Conservation (phyloP, 2,888 invertebrate species). For the Elysia crispata region DNA sequence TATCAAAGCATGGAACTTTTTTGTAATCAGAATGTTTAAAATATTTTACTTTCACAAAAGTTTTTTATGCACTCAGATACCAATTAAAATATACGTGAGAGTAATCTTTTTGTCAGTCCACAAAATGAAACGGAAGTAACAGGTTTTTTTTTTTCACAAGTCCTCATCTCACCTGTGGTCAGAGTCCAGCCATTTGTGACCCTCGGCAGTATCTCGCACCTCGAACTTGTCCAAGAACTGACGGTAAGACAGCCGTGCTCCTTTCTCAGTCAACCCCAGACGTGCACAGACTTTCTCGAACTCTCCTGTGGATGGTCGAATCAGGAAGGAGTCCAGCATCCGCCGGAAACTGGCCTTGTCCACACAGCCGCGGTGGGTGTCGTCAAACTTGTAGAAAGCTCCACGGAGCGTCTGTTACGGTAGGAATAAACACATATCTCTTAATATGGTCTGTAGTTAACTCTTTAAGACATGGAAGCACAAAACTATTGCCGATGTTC, state of each 20-base stretch:
- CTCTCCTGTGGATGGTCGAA: conserved; percentile 69
- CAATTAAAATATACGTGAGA: background rate
- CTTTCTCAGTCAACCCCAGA: conserved; percentile 63
- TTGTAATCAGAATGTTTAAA: no score
- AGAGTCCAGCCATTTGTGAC: conserved; percentile 75
- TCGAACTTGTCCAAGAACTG: conserved; percentile 75
- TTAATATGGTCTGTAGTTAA: no score
- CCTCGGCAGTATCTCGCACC: conserved; percentile 71
- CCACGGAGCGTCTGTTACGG: conserved; percentile 73
- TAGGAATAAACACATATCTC: no score
- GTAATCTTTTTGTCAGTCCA: no score
- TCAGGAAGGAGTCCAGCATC: conserved; percentile 74
- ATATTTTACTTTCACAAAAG: no score
- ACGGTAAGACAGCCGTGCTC: conserved; percentile 67
- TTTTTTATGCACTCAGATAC: background rate
- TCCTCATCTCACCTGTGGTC: conserved; percentile 66
- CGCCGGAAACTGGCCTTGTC: conserved; percentile 71
- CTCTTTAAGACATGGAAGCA: no score
- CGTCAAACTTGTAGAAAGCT: conserved; percentile 76
- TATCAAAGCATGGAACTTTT: no score
- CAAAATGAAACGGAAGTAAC: no score
- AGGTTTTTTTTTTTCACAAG: no score
- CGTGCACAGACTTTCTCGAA: conserved; percentile 72
- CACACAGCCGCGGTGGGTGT: conserved; percentile 70
- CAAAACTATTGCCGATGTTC: no score